Evolutionary conservation across 2,113 vertebrate genomes (phyloP), one percentile per base, ranked within the genome.

Genomic region (Epinephelus fuscoguttatus): DNA sequence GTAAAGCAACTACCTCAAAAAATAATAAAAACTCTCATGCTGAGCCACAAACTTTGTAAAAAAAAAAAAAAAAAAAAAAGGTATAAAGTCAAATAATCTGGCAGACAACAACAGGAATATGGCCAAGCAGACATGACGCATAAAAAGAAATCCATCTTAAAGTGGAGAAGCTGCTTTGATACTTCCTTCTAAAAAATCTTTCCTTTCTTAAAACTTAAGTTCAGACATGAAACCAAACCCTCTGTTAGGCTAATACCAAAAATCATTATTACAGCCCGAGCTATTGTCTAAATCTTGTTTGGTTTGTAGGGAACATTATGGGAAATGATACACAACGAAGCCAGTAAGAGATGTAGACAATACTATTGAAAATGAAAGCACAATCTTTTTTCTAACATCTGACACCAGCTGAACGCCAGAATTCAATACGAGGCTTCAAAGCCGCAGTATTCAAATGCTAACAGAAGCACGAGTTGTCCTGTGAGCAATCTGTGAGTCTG

Each of bases 401-500:
- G 73, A 62, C 70, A 81, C 56, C 27, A 56, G 33, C 17, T 59
- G 30, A 72, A 63, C 25, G 47, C 4, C 62, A 47, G 49, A 57
- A 56, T 64, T 25, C 17, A 82, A 33, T 13, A 55, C 10, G 2
- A 67, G 11, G 1, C 70, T 60, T 55, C 14, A 1, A 66, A 80
- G 75, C 33, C 52, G 49, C 47, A 64, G 69, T 25, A 17, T 21
- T 79, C 14, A 62, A 50, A 52, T 6, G 9, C 21, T 70, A 71
- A 56, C 6, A 55, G 55, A 78, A 40, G 21, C 73, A 64, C 11
- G 19, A 75, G 37, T 42, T 18, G 49, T 25, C 67, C 45, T 66
- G 59, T 64, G 63, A 40, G 17, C 78, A 75, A 67, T 74, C 56
- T 74, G 83, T 30, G n/a, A 50, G 23, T 56, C 64, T 59, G 61